phyloP scores from a whole-genome alignment of 1,140 invertebrate species.

The Heliconius congener region DNA sequence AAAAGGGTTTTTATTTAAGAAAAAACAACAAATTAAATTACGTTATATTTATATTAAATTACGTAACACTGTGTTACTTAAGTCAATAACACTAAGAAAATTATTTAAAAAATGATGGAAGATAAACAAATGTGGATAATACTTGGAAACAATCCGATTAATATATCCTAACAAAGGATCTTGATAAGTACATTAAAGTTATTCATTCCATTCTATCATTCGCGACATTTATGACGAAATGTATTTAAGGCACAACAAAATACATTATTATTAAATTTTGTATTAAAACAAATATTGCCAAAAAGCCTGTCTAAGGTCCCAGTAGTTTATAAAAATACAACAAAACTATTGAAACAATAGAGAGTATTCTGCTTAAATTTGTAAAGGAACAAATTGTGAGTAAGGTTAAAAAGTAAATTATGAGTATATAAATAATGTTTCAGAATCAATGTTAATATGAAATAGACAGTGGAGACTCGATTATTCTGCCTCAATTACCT shows the following conservation, averaged over 20 bases:
- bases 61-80: background rate
- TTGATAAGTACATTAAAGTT: background rate
- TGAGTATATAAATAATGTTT: too few species aligned
- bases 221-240: background rate
- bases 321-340: background rate
- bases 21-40: slow-evolving; percentile 17
- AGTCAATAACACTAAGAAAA: background rate
- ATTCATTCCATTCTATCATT: background rate
- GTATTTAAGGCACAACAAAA: background rate
- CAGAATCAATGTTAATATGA: too few species aligned
- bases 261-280: background rate
- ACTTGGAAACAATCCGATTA: background rate
- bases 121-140: background rate
- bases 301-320: background rate
- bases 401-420: background rate
- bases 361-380: background rate
- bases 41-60: slow-evolving; percentile 15
- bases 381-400: background rate
- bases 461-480: too few species aligned
- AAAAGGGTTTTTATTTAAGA: slow-evolving; percentile 44
- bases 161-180: background rate
- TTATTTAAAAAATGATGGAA: background rate
- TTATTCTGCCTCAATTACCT: too few species aligned
- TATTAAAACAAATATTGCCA: background rate
- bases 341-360: too few species aligned